These are phyloP conservation scores for Caprella mutica DNA, from an alignment of 2,888 invertebrate species.

Conservation along the genomic window DNA sequence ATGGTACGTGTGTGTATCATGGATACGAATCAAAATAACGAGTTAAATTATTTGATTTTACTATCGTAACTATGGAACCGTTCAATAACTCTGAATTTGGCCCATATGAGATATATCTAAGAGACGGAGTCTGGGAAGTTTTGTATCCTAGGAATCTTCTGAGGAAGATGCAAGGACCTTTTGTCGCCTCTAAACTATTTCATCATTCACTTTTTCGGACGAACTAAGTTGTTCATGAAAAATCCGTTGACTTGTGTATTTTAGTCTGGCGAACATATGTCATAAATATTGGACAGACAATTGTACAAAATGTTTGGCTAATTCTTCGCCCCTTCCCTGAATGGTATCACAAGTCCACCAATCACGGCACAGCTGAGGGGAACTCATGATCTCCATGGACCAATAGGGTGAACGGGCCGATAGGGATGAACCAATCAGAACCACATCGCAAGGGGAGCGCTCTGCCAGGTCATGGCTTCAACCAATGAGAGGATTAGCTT, in stretches of 20 bases:
- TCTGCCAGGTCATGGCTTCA: not conserved
- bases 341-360: slow-evolving; percentile 30
- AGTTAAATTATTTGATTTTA: too few relatives aligned
- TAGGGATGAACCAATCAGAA: too few relatives aligned
- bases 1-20: too few relatives aligned
- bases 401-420: not conserved
- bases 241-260: slow-evolving; percentile 34
- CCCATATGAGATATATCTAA: too few relatives aligned
- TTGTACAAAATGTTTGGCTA: slow-evolving; percentile 34
- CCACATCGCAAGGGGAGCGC: slow-evolving; percentile 1
- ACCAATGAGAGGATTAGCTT: not conserved
- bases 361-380: not conserved
- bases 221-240: slow-evolving; percentile 32
- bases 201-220: slow-evolving; percentile 9
- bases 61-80: too few relatives aligned
- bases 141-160: too few relatives aligned
- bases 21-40: too few relatives aligned
- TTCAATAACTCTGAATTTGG: too few relatives aligned
- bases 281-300: slow-evolving; percentile 34
- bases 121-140: too few relatives aligned
- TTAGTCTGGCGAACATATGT: slow-evolving; percentile 34
- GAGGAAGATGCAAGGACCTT: too few relatives aligned
- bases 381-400: not conserved
- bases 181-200: too few relatives aligned
- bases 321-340: slow-evolving; percentile 32